Evolutionary conservation across 1,140 invertebrate species (phyloP), one percentile per base, ranked within the genome.

Genomic region (Trichonephila clavipes): DNA sequence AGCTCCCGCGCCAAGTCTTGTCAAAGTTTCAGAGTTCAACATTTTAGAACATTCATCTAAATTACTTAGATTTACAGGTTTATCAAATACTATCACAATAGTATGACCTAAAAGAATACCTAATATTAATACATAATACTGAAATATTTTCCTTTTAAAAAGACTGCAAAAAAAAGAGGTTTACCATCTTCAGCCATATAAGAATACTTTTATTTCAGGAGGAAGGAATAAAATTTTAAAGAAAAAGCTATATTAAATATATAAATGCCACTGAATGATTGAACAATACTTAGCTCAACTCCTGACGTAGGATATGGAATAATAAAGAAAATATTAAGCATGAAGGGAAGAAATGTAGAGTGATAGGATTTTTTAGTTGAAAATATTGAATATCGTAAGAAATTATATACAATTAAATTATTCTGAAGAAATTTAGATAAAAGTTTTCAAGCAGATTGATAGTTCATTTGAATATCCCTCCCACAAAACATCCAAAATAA

Each of bases 31-130:
- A 21, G 77, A 44, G 62, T 86, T 94, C 24, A 95, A 77, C 28
- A 95, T 86, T 62, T 90, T 3, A 10, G 88, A 64, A 28, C 94
- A 94, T 19, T 72, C 34, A n/a, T 81, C 40, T 40, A 94, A 88
- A 69, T 90, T 87, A 21, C 69, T 93, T 16, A 95, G n/a, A 87
- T 95, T 92, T 6, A 95, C 94, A 64, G 94, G 94, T 34, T 92
- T 83, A 34, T 94, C 94, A 94, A 95, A 95, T 18, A 94, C 93
- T 66, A 95, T 86, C 10, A 95, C 90, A 40, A 95, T 82, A 86
- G 94, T 92, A 69, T 83, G 62, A 59, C 90, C 94, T 94, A 85
- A 66, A 85, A 94, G 51, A 51, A 51, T 51, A 12, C 7, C 3
- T 12, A 51, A 51, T n/a, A 28, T 69, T 24, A 69, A 69, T 69